A percentile compares a stretch with the other conserved stretches of the same genome.
phyloP scores from a whole-genome alignment of 2,797 vertebrate genomes.

The Enteromius afrohamiltoni region DNA sequence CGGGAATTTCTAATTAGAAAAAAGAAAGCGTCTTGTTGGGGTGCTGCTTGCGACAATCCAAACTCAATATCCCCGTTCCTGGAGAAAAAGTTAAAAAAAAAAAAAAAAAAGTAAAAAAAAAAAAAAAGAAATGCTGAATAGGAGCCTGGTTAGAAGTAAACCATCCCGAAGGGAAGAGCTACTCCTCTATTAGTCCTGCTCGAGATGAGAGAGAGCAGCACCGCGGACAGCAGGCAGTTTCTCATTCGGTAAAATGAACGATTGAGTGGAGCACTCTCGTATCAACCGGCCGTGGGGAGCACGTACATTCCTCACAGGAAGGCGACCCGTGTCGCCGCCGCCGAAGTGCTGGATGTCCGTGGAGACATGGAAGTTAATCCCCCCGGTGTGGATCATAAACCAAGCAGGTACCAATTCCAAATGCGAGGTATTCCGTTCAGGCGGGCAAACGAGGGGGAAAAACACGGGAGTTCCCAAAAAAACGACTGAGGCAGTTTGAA shows the following conservation, averaged over 20 bases:
- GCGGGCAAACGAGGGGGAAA: slow-evolving; percentile 61
- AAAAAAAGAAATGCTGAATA: slow-evolving; percentile 15
- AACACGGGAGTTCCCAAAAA: slow-evolving; percentile 57
- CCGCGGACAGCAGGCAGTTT: slow-evolving; percentile 59
- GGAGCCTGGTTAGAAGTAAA: slow-evolving; percentile 60
- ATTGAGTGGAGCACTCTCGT: slow-evolving; percentile 62
- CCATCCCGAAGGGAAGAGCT: slow-evolving; percentile 70
- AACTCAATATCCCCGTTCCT: slow-evolving; percentile 72
- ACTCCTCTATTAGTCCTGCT: slow-evolving; percentile 60
- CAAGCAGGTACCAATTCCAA: slow-evolving; percentile 68
- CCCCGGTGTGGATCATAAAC: slow-evolving; percentile 62
- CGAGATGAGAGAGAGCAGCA: slow-evolving; percentile 41
- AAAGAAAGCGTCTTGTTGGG: slow-evolving; percentile 52
- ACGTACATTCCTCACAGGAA: slow-evolving; percentile 73
- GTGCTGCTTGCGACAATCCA: slow-evolving; percentile 53
- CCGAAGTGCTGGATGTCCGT: slow-evolving; percentile 58
- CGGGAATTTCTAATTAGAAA: slow-evolving; percentile 41
- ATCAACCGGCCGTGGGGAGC: slow-evolving; percentile 60
- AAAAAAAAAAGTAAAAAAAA: slow-evolving; percentile 13
- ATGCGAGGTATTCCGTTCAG: slow-evolving; percentile 67
- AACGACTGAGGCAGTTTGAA: slow-evolving; percentile 62
- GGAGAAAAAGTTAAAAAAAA: slow-evolving; percentile 45
- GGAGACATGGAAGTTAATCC: slow-evolving; percentile 54
- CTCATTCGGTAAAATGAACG: slow-evolving; percentile 65
- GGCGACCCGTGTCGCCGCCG: slow-evolving; percentile 56